Percentiles rank a stretch among this genome's conserved stretches.
phyloP scores from a whole-genome alignment of 2,113 vertebrate species.

The Calyptomena viridis region DNA sequence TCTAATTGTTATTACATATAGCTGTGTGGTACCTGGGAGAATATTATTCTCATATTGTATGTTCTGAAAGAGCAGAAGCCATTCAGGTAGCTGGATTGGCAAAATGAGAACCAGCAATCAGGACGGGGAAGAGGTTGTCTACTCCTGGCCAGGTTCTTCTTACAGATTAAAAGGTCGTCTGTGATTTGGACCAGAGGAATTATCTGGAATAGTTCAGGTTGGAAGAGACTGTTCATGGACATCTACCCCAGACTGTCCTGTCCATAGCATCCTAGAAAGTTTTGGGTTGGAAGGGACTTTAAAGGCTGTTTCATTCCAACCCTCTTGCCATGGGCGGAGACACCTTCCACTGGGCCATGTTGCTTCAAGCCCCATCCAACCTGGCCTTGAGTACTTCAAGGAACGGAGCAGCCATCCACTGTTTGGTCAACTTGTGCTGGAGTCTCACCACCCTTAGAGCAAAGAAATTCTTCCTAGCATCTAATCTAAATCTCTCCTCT shows the following conservation, averaged over 20 bases:
- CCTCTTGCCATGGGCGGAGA: too few relatives aligned
- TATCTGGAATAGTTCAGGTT: background rate
- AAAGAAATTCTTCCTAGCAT: background rate
- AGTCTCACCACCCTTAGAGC: fast-evolving
- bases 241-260: background rate
- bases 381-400: background rate
- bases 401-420: background rate
- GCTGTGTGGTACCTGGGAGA: background rate
- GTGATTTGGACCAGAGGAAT: background rate
- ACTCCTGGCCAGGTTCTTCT: background rate
- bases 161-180: background rate
- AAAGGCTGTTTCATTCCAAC: background rate
- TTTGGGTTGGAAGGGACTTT: background rate
- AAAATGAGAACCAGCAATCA: background rate
- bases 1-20: background rate
- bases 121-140: background rate
- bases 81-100: background rate
- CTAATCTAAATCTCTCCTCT: background rate
- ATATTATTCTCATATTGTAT: background rate
- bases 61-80: background rate
- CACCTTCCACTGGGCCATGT: fast-evolving
- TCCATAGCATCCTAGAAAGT: background rate
- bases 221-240: background rate
- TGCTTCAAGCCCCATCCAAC: fast-evolving
- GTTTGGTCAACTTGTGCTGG: background rate